These are phyloP conservation scores for Catharus minimus DNA, from an alignment of 2,113 vertebrate species.

Conservation along the genomic window DNA sequence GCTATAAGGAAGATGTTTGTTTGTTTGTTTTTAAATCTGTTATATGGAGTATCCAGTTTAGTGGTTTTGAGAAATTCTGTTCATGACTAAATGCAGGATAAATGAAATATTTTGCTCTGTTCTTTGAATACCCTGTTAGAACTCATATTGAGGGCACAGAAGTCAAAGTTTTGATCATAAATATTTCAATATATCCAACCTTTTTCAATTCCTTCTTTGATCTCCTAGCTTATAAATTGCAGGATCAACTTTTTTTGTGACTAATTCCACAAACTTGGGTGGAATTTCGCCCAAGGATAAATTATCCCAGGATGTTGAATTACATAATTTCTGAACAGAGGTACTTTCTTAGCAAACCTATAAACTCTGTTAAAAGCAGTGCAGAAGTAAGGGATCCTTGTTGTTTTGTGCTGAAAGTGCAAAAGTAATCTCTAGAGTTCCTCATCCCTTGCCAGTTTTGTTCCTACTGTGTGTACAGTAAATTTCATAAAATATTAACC, in stretches of 20 bases:
- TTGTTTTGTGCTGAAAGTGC: slow-evolving; percentile 6
- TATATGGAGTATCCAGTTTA: neutral
- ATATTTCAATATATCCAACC: neutral
- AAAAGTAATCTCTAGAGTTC: neutral
- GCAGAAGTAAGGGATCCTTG: neutral
- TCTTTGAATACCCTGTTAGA: neutral
- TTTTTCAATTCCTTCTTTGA: neutral
- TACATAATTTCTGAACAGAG: neutral
- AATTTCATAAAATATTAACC: slow-evolving; percentile 68
- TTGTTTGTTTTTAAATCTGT: neutral
- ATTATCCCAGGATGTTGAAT: neutral
- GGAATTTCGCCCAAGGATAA: neutral
- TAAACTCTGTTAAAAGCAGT: neutral
- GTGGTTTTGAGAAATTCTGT: neutral
- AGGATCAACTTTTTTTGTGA: neutral
- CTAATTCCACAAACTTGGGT: neutral
- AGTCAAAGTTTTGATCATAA: neutral
- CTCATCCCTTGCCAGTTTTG: neutral
- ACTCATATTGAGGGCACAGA: neutral
- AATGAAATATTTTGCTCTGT: neutral
- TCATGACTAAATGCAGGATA: neutral
- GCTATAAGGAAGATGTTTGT: neutral
- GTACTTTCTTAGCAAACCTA: neutral
- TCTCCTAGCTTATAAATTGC: neutral
- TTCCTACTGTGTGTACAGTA: slow-evolving; percentile 1